Conservation (phyloP, 2,888 invertebrate genomes). For the Campopleginae sp. region DNA sequence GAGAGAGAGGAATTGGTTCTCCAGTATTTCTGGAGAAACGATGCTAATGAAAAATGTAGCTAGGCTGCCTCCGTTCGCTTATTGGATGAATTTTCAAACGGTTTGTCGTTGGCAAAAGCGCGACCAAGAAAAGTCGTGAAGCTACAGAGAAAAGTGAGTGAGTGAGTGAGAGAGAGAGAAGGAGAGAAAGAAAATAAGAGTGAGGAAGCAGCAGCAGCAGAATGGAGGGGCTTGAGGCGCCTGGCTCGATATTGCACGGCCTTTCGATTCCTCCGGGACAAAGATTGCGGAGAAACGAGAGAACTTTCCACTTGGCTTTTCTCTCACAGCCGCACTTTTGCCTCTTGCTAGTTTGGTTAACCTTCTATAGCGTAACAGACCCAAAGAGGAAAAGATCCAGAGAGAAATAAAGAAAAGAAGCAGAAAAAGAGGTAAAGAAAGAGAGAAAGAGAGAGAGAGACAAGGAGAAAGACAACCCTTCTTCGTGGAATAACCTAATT, state of each 20-base stretch:
- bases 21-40: conserved; percentile 46
- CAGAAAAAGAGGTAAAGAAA: neutral
- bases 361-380: conserved; percentile 25
- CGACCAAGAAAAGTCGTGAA: conserved; percentile 54
- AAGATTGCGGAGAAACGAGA: conserved; percentile 65
- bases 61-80: conserved; percentile 54
- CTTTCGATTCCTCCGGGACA: conserved; percentile 64
- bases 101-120: conserved; percentile 61
- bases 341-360: conserved; percentile 47
- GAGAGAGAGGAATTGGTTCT: neutral
- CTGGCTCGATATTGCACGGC: conserved; percentile 64
- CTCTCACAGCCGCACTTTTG: conserved; percentile 50
- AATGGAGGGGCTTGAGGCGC: conserved; percentile 44
- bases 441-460: neutral
- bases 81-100: conserved; percentile 76
- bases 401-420: conserved; percentile 23
- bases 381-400: conserved; percentile 11
- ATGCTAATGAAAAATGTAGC: conserved; percentile 68
- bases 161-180: neutral
- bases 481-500: conserved; percentile 69
- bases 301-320: conserved; percentile 64
- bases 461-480: conserved; percentile 12
- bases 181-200: conserved; percentile 25
- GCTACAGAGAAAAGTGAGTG: conserved; percentile 40
- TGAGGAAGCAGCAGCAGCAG: conserved; percentile 27